Evolutionary conservation across 2,797 vertebrate species (phyloP), one percentile per base, ranked within the genome.

Genomic region (Borostomias antarcticus): DNA sequence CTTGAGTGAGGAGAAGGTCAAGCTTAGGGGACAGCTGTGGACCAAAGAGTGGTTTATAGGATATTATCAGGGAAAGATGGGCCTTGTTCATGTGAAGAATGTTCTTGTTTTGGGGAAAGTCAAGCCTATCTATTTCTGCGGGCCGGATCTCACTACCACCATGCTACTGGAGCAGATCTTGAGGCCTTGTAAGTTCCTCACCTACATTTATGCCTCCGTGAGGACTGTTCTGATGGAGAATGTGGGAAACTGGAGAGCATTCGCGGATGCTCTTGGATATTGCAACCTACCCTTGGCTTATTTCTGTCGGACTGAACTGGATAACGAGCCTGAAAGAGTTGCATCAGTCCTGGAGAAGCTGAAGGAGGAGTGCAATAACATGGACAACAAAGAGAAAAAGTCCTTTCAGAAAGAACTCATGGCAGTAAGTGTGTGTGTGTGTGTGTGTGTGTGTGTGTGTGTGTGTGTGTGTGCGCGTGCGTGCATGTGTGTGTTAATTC

Each of bases 41-140:
- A 97, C 95, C 74, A 99, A 99, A 84, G 97, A 99, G 85, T 99
- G 98, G 98, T 98, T 97, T 79, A 96, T 97, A 0, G 97, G 95
- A 68, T 99, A 94, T 85, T 96, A 97, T 85, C 96, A 98, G 82
- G 97, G 98, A 3, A 95, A 92, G 78, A 79, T 95, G 0, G 98
- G 97, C 8, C 93, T 99, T 0, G 94, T 99, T 64, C 98, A 99
- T 4, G 89, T 94, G 72, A 98, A 96, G 88, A 99, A 99, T 0
- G 92, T 99, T 72, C 86, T 99, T 28, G 88, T 98, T 56, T 89
- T 98, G 7, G 96, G 96, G 2, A 95, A 93, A 68, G 91, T 93
- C 21, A 93, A 94, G 68, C 96, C 97, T 52, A 92, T 93, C 78
- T 93, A 93, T 69, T 95, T 96, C 73, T 85, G 91, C 0, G 96